Conservation (phyloP, 2,113 vertebrate species). For the Aegotheles bennettii region DNA sequence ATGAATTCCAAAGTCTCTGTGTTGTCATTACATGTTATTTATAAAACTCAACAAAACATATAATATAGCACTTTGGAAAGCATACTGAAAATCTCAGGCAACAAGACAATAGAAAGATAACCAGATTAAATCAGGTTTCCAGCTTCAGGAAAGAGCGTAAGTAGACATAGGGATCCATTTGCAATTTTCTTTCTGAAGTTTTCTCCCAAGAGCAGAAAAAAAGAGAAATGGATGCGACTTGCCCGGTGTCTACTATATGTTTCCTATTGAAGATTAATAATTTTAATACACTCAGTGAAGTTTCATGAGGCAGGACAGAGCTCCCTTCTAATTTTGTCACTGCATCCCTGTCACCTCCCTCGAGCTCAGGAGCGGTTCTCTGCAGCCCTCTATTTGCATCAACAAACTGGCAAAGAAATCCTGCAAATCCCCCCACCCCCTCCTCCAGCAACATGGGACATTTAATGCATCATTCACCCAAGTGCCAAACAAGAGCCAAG, state of each 20-base stretch:
- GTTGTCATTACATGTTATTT: conserved; percentile 44
- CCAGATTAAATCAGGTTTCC: background rate
- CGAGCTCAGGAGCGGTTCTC: background rate
- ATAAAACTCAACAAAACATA: background rate
- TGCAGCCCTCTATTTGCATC: background rate
- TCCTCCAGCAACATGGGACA: fast-evolving
- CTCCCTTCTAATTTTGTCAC: background rate
- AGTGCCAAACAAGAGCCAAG: background rate
- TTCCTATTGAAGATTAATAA: background rate
- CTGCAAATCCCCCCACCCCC: background rate
- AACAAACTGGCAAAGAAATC: background rate
- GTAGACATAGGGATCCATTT: background rate
- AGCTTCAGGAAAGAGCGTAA: background rate
- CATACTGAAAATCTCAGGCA: background rate
- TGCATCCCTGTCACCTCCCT: background rate
- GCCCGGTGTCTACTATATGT: background rate
- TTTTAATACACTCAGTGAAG: background rate
- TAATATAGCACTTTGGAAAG: background rate
- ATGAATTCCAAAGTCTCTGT: conserved; percentile 29
- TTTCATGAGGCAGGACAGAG: background rate
- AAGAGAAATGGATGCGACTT: background rate
- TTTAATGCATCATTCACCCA: background rate
- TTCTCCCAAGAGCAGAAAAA: background rate
- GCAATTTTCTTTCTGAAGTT: background rate
- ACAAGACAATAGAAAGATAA: background rate